Conservation (phyloP, 2,888 invertebrate species). For the Agonopterix subpropinquella region DNA sequence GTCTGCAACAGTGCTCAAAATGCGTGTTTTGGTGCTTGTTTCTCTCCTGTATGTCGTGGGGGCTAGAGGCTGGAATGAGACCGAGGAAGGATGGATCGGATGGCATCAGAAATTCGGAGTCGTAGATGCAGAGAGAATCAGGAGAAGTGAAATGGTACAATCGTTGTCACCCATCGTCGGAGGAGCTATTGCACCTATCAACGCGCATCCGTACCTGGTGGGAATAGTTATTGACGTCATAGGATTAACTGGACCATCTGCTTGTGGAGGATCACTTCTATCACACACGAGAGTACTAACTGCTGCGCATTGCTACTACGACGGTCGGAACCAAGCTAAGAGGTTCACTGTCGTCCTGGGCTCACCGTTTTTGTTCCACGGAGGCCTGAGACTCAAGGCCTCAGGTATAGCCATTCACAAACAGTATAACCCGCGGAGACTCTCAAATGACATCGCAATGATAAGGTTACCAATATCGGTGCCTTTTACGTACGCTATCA, state of each 20-base stretch:
- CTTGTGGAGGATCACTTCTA: conserved; percentile 52
- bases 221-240: conserved; percentile 46
- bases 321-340: conserved; percentile 43
- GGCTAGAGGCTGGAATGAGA: conserved; percentile 11
- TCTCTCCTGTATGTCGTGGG: conserved; percentile 16
- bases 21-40: conserved; percentile 28
- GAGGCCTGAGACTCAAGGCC: conserved; percentile 39
- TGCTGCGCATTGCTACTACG: conserved; percentile 59
- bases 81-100: conserved; percentile 23
- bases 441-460: conserved; percentile 56
- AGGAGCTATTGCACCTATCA: conserved; percentile 38
- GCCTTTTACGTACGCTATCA: conserved; percentile 29
- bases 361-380: conserved; percentile 44
- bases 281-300: conserved; percentile 41
- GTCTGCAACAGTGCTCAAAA: conserved; percentile 13
- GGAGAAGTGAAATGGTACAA: conserved; percentile 24
- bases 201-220: conserved; percentile 49
- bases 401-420: conserved; percentile 37
- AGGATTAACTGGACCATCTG: conserved; percentile 35
- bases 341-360: conserved; percentile 50
- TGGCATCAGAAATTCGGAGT: conserved; percentile 48
- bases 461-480: conserved; percentile 35
- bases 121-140: conserved; percentile 39
- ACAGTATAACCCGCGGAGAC: conserved; percentile 32
- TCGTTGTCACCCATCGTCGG: conserved; percentile 39